phyloP scores from a whole-genome alignment of 2,113 vertebrate species.

The Sardina pilchardus region DNA sequence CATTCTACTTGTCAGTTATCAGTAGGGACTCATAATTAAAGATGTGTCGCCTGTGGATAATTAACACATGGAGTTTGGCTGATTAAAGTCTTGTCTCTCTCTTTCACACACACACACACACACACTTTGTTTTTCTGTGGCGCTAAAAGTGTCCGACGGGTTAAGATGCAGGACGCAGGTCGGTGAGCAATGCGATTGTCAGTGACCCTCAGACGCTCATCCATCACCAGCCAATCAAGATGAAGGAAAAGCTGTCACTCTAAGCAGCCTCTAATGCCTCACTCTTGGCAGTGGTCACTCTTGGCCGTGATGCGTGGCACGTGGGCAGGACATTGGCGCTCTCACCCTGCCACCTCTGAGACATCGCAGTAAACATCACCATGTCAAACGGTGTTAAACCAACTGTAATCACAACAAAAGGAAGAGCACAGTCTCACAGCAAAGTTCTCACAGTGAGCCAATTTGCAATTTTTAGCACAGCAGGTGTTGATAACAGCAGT shows the following conservation, averaged over 20 bases:
- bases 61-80: not conserved
- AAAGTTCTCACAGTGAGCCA: not conserved
- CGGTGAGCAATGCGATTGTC: not conserved
- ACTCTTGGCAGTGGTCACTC: not conserved
- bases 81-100: not conserved
- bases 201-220: not conserved
- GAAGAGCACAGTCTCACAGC: not conserved
- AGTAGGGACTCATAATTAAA: not conserved
- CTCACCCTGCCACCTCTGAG: not conserved
- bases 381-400: not conserved
- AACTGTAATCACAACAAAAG: slow-evolving; percentile 10
- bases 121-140: not conserved
- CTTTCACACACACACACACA: not conserved
- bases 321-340: not conserved
- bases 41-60: not conserved
- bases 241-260: slow-evolving; percentile 1
- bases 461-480: not conserved
- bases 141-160: not conserved
- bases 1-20: not conserved
- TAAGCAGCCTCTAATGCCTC: not conserved
- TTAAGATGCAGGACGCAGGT: not conserved
- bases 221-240: not conserved
- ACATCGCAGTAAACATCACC: not conserved
- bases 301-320: not conserved
- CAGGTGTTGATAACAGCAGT: not conserved